These are phyloP conservation scores for Thymelicus acteon DNA, from an alignment of 2,888 invertebrate genomes.

Conservation along the genomic window DNA sequence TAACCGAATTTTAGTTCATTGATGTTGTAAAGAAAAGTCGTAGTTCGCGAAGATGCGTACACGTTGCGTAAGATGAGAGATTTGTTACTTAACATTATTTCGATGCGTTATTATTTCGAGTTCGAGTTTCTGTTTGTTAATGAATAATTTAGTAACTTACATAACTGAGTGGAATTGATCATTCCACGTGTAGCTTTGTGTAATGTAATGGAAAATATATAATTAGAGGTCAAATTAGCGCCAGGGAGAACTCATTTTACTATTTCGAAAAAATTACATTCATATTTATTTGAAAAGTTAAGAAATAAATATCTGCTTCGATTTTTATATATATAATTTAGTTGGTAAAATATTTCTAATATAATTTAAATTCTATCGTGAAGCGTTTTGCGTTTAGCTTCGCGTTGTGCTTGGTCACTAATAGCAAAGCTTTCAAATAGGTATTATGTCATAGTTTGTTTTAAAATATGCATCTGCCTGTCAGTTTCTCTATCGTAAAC, in stretches of 20 bases:
- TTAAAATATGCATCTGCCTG: slow-evolving; percentile 12
- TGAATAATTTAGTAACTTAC: background rate
- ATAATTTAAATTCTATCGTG: too few species aligned
- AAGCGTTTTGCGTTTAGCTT: too few species aligned
- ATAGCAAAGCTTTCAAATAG: slow-evolving; percentile 1
- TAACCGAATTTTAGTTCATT: background rate
- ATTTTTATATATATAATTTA: too few species aligned
- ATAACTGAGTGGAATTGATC: background rate
- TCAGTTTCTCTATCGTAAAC: slow-evolving; percentile 29
- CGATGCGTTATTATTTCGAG: background rate
- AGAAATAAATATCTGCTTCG: too few species aligned
- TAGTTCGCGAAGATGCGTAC: background rate
- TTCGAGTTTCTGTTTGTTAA: background rate
- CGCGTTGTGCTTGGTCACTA: background rate
- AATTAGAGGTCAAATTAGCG: too few species aligned
- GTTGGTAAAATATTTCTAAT: too few species aligned
- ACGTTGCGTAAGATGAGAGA: slow-evolving; percentile 11
- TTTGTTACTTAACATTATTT: background rate
- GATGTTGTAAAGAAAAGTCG: slow-evolving; percentile 1
- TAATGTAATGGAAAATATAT: background rate
- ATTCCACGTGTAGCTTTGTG: background rate
- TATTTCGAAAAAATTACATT: too few species aligned
- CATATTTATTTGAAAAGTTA: too few species aligned
- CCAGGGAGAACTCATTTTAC: too few species aligned
- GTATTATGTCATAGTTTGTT: slow-evolving; percentile 1